Evolutionary conservation across 2,797 vertebrate species (phyloP).

Genomic region (Myripristis murdjan): DNA sequence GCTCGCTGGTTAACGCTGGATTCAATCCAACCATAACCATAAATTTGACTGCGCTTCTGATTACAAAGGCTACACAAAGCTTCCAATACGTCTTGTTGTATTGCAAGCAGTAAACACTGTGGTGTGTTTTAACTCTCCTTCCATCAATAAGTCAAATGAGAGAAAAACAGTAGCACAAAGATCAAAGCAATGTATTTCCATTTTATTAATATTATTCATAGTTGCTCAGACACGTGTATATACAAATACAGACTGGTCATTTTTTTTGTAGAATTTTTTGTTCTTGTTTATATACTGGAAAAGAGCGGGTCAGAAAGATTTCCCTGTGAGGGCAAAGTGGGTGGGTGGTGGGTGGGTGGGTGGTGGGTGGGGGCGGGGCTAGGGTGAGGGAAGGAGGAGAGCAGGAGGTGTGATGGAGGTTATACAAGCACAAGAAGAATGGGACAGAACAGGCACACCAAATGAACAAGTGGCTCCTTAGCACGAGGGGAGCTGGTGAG

Average conservation of each 20-base stretch:
- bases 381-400: conserved; percentile 62
- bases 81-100: not conserved
- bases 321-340: conserved; percentile 89
- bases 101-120: too few species aligned
- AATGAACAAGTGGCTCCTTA: conserved; percentile 72
- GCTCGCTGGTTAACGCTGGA: conserved; percentile 26
- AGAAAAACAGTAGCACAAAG: conserved; percentile 56
- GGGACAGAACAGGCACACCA: conserved; percentile 64
- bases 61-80: not conserved
- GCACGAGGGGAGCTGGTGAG: conserved; percentile 42
- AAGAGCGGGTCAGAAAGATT: conserved; percentile 94
- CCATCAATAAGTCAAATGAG: conserved; percentile 8
- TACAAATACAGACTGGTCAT: conserved; percentile 96
- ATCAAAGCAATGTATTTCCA: conserved; percentile 89
- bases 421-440: conserved; percentile 74
- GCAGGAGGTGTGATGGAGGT: conserved; percentile 60
- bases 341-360: conserved; percentile 8
- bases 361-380: conserved; percentile 62
- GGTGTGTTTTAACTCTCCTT: not conserved
- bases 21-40: conserved; percentile 5
- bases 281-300: conserved; percentile 93
- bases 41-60: conserved; percentile 15
- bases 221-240: conserved; percentile 99
- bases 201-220: conserved; percentile 97
- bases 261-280: conserved; percentile 88